phyloP scores from a whole-genome alignment of 2,113 vertebrate species.

The Thermophis baileyi region DNA sequence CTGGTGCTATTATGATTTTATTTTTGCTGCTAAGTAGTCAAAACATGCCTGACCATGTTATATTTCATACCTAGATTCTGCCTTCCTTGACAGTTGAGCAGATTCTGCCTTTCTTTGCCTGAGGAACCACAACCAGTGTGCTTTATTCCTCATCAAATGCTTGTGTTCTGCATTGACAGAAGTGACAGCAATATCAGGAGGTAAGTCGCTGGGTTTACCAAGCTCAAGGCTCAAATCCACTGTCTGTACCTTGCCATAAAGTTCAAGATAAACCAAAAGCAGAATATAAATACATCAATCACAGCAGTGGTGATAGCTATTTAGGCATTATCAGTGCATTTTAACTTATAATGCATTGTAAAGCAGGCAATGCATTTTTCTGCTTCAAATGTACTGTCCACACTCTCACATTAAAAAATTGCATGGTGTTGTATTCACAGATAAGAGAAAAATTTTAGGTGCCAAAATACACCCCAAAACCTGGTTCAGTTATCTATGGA shows the following conservation, averaged over 20 bases:
- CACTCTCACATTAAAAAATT: neutral
- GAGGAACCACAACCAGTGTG: slow-evolving; percentile 36
- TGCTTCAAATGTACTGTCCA: neutral
- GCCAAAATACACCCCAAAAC: neutral
- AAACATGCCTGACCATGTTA: slow-evolving; percentile 8
- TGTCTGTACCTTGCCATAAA: neutral
- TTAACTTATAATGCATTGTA: neutral
- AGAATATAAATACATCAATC: neutral
- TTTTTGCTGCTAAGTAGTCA: slow-evolving; percentile 6
- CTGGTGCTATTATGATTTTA: slow-evolving; percentile 21
- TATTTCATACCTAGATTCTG: slow-evolving; percentile 47
- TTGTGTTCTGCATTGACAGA: slow-evolving; percentile 4
- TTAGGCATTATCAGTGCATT: neutral
- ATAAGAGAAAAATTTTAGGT: neutral
- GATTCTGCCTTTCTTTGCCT: slow-evolving; percentile 51
- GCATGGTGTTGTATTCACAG: neutral
- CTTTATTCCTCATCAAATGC: slow-evolving; percentile 24
- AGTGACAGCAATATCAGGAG: neutral
- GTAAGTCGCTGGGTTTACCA: neutral
- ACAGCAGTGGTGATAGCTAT: neutral
- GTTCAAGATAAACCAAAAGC: neutral
- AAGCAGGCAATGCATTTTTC: neutral
- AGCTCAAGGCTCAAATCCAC: neutral
- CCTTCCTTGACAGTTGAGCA: slow-evolving; percentile 52
- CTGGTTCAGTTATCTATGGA: neutral